Evolutionary conservation across 2,113 vertebrate species (phyloP).

Genomic region (Chionis minor): DNA sequence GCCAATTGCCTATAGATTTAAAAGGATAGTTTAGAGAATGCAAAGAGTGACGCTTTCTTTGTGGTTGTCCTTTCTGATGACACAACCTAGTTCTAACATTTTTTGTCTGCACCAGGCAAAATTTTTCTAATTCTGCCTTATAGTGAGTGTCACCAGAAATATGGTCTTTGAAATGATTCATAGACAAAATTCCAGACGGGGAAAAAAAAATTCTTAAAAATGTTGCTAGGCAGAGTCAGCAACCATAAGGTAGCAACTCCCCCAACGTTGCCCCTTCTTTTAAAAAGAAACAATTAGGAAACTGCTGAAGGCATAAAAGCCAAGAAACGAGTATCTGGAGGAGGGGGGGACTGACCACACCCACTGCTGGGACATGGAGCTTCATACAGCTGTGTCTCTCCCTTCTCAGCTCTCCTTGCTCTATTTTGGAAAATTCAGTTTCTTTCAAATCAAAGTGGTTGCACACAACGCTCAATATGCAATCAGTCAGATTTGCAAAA

Average conservation of each 20-base stretch:
- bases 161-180: neutral
- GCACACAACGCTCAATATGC: constrained; percentile 62
- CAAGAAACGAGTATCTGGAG: constrained; percentile 38
- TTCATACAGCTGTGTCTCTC: constrained; percentile 61
- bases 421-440: constrained; percentile 70
- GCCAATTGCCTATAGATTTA: constrained; percentile 58
- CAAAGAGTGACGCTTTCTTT: neutral
- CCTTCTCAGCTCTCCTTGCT: constrained; percentile 51
- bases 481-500: constrained; percentile 70
- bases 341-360: neutral
- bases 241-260: neutral
- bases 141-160: neutral
- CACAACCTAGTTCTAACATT: neutral
- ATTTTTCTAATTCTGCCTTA: neutral
- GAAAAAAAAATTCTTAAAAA: neutral
- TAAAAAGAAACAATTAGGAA: neutral
- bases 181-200: neutral
- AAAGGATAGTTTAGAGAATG: constrained; percentile 54
- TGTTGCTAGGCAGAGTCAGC: constrained; percentile 15
- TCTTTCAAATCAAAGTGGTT: constrained; percentile 71
- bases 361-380: constrained; percentile 44
- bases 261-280: neutral
- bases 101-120: neutral
- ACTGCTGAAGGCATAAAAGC: neutral
- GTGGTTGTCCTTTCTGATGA: neutral